Evolutionary conservation across 2,888 invertebrate species (phyloP), one percentile per base, ranked within the genome.

Genomic region (Pandemis cinnamomeana): DNA sequence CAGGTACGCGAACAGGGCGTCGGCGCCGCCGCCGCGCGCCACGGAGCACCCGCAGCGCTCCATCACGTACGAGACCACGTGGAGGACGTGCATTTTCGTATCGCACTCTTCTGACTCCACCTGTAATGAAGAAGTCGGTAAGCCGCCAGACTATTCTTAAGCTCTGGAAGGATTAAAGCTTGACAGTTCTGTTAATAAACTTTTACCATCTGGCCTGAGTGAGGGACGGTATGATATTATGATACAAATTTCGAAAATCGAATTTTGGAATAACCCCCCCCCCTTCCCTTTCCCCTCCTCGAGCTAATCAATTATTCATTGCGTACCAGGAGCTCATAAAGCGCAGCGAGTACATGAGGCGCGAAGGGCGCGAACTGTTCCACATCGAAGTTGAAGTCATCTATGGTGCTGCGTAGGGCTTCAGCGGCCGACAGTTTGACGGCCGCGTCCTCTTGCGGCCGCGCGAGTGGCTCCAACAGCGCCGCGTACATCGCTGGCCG

Each of bases 1-100:
- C 80, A 99, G 95, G 89, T 98, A 99, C 75, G 96, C 95, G 80
- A 97, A 96, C 71, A 99, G 95, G 15, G 96, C 72, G 95, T 95
- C 88, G 70, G 82, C 81, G 95, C 96, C 78, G 97, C 97, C 97
- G 83, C 98, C 96, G 78, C 97, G 95, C 83, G 98, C 98, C 77
- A 98, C 96, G 66, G 97, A 96, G 69, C 96, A 95, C 67, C 97
- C 98, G 87, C 98, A 97, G 72, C 98, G 95, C 91, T 98, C 98
- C 82, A 98, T 97, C 85, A 99, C 96, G 86, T 97, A 97, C 62
- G 98, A 98, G 89, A 99, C 95, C 75, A 98, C 98, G 89, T 97
- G 97, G 53, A 99, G 94, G 36, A 99, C 97, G 87, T 98, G 97
- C 97, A 99, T 98, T 96, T 99, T 99, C 1, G 98, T 98, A 89